Percentiles rank a stretch among this genome's conserved stretches.
These are phyloP conservation scores for Pseudomyrmex dendroicus DNA, from an alignment of 1,140 invertebrate genomes.

Conservation along the genomic window DNA sequence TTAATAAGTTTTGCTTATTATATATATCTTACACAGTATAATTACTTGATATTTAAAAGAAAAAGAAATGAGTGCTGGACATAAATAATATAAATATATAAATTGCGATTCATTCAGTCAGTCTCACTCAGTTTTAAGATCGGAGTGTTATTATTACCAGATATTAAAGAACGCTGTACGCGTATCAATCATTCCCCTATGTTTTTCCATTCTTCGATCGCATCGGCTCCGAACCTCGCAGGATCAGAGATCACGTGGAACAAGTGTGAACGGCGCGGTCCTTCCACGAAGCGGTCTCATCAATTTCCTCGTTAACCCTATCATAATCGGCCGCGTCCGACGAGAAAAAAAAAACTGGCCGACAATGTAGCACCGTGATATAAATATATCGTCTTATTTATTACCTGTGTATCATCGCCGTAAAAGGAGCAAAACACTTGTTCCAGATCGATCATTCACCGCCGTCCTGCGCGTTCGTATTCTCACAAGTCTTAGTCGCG, in stretches of 20 bases:
- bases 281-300: constrained; percentile 55
- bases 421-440: constrained; percentile 58
- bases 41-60: neutral
- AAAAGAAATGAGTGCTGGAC: neutral
- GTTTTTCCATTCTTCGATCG: constrained; percentile 25
- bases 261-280: constrained; percentile 47
- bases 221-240: constrained; percentile 17
- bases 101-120: neutral
- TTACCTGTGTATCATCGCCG: constrained; percentile 44
- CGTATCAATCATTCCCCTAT: constrained; percentile 42
- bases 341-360: constrained; percentile 16
- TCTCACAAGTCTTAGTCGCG: constrained; percentile 45
- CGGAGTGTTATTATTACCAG: neutral
- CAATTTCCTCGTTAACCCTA: constrained; percentile 59
- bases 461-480: constrained; percentile 51
- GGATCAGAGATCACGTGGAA: constrained; percentile 48
- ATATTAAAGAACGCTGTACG: constrained; percentile 34
- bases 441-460: constrained; percentile 54
- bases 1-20: neutral
- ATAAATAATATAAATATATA: too few species aligned
- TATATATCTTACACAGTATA: neutral
- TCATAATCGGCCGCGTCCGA: constrained; percentile 49
- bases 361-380: constrained; percentile 48
- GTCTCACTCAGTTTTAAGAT: constrained; percentile 4
- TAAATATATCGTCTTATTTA: constrained; percentile 56